Percentiles rank a stretch among this genome's conserved stretches.
phyloP scores from a whole-genome alignment of 2,797 vertebrate genomes.

The Halcyon smyrnensis region DNA sequence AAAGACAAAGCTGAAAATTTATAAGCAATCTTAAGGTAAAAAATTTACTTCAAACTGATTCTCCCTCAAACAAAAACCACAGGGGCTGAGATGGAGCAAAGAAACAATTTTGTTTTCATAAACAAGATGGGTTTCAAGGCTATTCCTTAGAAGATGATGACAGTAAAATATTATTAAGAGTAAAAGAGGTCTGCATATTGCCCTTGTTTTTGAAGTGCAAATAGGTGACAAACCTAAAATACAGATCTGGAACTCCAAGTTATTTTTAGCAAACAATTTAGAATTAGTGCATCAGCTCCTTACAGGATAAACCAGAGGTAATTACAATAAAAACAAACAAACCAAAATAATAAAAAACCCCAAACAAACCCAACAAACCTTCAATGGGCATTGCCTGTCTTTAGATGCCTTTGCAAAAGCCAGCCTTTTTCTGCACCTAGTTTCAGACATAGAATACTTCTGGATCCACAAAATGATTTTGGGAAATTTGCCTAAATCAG shows the following conservation, averaged over 20 bases:
- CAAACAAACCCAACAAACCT: neutral
- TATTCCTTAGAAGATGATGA: neutral
- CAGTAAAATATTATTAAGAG: neutral
- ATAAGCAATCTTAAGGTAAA: neutral
- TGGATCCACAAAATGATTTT: neutral
- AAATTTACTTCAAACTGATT: neutral
- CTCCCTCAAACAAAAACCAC: neutral
- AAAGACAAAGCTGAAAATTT: neutral
- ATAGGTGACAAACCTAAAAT: constrained; percentile 19
- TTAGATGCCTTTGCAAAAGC: neutral
- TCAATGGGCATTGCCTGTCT: neutral
- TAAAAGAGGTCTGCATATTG: constrained; percentile 12
- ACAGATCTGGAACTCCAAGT: neutral
- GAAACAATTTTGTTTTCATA: neutral
- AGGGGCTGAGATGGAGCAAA: neutral
- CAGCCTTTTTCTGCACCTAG: neutral
- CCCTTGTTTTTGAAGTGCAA: constrained; percentile 60
- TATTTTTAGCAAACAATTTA: constrained; percentile 29
- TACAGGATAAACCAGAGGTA: neutral
- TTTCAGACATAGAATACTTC: neutral
- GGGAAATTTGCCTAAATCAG: neutral
- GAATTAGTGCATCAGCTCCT: neutral
- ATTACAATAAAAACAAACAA: neutral
- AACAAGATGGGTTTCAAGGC: neutral
- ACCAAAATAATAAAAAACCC: neutral